phyloP scores from a whole-genome alignment of 2,797 vertebrate species.

The Helicolenus hilgendorfi region DNA sequence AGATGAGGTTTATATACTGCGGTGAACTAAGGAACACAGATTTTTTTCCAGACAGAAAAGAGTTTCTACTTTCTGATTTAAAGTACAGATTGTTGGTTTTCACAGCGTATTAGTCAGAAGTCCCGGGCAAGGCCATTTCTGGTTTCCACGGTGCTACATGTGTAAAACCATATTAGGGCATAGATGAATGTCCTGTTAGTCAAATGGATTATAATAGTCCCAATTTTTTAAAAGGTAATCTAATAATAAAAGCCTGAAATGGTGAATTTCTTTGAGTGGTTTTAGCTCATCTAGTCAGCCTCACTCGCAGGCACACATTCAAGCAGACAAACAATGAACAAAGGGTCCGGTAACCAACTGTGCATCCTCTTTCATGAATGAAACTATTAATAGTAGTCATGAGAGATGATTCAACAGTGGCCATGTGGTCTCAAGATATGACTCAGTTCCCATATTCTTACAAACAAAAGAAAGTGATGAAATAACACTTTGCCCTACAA shows the following conservation, averaged over 20 bases:
- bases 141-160: conserved; percentile 13
- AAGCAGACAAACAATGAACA: conserved; percentile 63
- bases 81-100: conserved; percentile 31
- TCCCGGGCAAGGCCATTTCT: conserved; percentile 6
- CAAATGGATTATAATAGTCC: background rate
- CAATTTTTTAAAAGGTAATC: background rate
- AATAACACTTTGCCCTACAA: background rate
- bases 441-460: conserved; percentile 42
- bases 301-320: conserved; percentile 17
- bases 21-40: conserved; percentile 1
- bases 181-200: background rate
- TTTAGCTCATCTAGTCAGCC: background rate
- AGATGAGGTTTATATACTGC: conserved; percentile 33
- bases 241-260: background rate
- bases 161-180: conserved; percentile 27
- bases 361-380: conserved; percentile 63
- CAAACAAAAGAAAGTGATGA: conserved; percentile 42
- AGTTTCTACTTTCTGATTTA: conserved; percentile 39
- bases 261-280: background rate
- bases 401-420: conserved; percentile 58
- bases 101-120: conserved; percentile 32
- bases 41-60: conserved; percentile 62
- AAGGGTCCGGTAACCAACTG: conserved; percentile 36
- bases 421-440: conserved; percentile 41
- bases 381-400: conserved; percentile 67